A percentile compares a stretch with the other conserved stretches of the same genome.
Evolutionary conservation across 1,140 invertebrate species (phyloP).

Genomic region (Lasaia peninsularis): DNA sequence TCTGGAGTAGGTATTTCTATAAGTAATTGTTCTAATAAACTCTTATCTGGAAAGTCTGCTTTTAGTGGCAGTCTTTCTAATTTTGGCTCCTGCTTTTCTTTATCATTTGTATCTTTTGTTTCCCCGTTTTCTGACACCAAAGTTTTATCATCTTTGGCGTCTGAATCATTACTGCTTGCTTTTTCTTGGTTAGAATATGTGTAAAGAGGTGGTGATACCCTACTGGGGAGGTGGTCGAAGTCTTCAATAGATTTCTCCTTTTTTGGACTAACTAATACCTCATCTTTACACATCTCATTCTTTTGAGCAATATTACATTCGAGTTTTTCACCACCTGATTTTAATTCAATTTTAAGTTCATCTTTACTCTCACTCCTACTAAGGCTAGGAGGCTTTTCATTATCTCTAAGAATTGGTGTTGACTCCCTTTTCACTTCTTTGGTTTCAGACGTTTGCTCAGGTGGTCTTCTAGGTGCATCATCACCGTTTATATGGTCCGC

Average conservation of each 20-base stretch:
- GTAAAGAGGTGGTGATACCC: slow-evolving; percentile 84
- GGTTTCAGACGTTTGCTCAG: slow-evolving; percentile 29
- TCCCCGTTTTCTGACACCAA: slow-evolving; percentile 52
- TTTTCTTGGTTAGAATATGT: slow-evolving; percentile 87
- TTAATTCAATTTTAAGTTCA: slow-evolving; percentile 23
- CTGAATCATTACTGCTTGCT: slow-evolving; percentile 40
- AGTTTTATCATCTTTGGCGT: slow-evolving; percentile 46
- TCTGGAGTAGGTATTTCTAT: slow-evolving; percentile 86
- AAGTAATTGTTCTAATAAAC: slow-evolving; percentile 84
- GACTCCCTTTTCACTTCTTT: slow-evolving; percentile 43
- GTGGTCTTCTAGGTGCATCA: slow-evolving; percentile 41
- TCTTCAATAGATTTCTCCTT: slow-evolving; percentile 62
- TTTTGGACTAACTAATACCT: slow-evolving; percentile 33
- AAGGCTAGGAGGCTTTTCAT: slow-evolving; percentile 31
- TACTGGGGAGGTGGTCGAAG: slow-evolving; percentile 82
- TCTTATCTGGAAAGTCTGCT: slow-evolving; percentile 79
- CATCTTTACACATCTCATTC: slow-evolving; percentile 27
- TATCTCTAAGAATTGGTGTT: slow-evolving; percentile 49
- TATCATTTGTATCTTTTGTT: slow-evolving; percentile 27
- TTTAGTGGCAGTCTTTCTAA: slow-evolving; percentile 62
- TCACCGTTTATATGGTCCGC: slow-evolving; percentile 74
- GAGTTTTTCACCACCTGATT: slow-evolving; percentile 26
- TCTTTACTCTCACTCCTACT: slow-evolving; percentile 27
- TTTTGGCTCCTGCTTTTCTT: slow-evolving; percentile 46
- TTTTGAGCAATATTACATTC: slow-evolving; percentile 40